Evolutionary conservation across 2,888 invertebrate species (phyloP), one percentile per base, ranked within the genome.

Genomic region (Julus scandinavius): DNA sequence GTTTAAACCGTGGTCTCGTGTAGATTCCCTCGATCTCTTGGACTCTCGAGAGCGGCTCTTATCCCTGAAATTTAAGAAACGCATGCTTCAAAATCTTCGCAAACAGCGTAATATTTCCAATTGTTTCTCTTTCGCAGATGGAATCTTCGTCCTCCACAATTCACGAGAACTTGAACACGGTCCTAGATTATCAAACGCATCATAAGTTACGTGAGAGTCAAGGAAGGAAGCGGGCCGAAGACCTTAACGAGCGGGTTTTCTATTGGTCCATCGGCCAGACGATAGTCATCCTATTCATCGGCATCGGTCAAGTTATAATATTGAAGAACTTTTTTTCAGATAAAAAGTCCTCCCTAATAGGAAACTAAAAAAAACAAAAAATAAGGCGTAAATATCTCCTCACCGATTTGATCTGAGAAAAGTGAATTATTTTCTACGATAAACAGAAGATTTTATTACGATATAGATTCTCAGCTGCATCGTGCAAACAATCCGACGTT

Each of bases 181-280:
- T 99, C 88, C 94, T 98, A 90, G 99, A 99, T 92, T 97, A 96
- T 91, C 99, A 99, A 93, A 99, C 99, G 6, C 99, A 99, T 93
- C 98, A 99, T 93, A 94, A 98, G 89, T 93, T 99, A 89, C 94
- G 98, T 88, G 99, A 99, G 93, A 96, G 99, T 1, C 98, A 98
- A 92, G 96, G 98, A 87, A 95, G 99, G 88, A 98, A 97, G 91
- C 94, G 98, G 89, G 99, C 99, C 0, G 99, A 99, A 93, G 98
- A 99, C 92, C 94, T 99, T 88, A 99, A 99, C 91, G 97, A 98
- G 92, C 94, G 97, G 91, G 99, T 99, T 11, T 94, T 97, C 91
- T 95, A 95, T 94, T 99, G 99, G 98, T 98, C 99, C 0, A 93
- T 97, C 84, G 94, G 96, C 90, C 98, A 99, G 93, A 97, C 98